Conservation (phyloP, 2,888 invertebrate species). For the Aquatica leii region DNA sequence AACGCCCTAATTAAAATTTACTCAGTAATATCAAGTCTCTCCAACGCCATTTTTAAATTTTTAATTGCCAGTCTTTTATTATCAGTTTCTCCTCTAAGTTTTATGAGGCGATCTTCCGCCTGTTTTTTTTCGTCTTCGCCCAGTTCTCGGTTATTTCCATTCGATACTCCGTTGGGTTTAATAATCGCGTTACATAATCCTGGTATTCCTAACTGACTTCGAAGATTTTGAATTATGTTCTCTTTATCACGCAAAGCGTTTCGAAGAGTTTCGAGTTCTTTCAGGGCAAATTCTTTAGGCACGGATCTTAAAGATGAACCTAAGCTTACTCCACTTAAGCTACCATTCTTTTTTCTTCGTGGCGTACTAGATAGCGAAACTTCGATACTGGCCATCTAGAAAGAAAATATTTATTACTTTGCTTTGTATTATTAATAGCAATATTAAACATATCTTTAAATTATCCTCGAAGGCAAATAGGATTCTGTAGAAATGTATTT, state of each 20-base stretch:
- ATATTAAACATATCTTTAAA: background rate
- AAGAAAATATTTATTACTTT: constrained; percentile 24
- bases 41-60: constrained; percentile 80
- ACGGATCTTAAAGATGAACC: constrained; percentile 55
- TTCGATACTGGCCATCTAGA: constrained; percentile 85
- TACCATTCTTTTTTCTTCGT: constrained; percentile 63
- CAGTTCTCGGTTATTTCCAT: constrained; percentile 54
- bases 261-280: constrained; percentile 74
- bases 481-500: too few relatives aligned
- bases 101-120: constrained; percentile 68
- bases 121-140: constrained; percentile 67
- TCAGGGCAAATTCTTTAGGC: constrained; percentile 60
- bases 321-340: constrained; percentile 51
- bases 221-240: constrained; percentile 80
- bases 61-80: constrained; percentile 81
- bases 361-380: constrained; percentile 77
- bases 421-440: background rate
- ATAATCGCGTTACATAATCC: constrained; percentile 55
- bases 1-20: constrained; percentile 63
- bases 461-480: background rate
- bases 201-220: constrained; percentile 73
- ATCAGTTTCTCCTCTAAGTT: constrained; percentile 75
- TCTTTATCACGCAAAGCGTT: constrained; percentile 82
- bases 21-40: constrained; percentile 88
- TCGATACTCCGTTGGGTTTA: constrained; percentile 46